phyloP scores from a whole-genome alignment of 2,113 vertebrate genomes.

The Dasyurus viverrinus region DNA sequence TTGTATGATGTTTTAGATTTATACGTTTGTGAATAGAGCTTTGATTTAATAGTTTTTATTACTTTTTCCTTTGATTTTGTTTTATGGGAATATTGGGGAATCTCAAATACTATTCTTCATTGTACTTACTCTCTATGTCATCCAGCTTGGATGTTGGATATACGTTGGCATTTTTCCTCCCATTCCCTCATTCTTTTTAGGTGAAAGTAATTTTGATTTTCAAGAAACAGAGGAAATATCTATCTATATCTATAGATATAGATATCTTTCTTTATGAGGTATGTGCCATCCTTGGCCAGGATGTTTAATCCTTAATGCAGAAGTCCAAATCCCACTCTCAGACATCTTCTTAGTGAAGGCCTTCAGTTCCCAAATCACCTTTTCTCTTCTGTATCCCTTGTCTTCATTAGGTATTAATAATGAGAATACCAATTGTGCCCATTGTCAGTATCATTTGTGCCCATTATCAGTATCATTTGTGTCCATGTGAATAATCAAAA shows the following conservation, averaged over 20 bases:
- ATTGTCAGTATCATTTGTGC: neutral
- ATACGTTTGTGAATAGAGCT: neutral
- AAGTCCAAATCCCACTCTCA: neutral
- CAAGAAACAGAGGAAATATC: neutral
- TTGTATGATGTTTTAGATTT: neutral
- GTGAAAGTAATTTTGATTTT: neutral
- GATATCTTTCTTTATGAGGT: neutral
- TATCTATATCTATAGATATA: neutral
- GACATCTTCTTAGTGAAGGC: neutral
- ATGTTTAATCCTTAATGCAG: neutral
- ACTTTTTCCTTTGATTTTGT: neutral
- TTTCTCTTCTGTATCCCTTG: neutral
- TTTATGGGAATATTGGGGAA: neutral
- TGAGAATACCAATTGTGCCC: neutral
- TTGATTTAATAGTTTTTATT: neutral
- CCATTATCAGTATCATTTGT: neutral
- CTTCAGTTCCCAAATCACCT: neutral
- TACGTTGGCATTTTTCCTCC: neutral
- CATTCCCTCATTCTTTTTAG: neutral
- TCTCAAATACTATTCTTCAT: neutral
- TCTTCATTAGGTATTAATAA: neutral
- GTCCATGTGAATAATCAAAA: neutral
- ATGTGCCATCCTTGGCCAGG: neutral
- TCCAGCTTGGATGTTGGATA: neutral
- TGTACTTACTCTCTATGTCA: neutral